Conservation (phyloP, 2,797 vertebrate genomes). For the Salarias fasciatus region DNA sequence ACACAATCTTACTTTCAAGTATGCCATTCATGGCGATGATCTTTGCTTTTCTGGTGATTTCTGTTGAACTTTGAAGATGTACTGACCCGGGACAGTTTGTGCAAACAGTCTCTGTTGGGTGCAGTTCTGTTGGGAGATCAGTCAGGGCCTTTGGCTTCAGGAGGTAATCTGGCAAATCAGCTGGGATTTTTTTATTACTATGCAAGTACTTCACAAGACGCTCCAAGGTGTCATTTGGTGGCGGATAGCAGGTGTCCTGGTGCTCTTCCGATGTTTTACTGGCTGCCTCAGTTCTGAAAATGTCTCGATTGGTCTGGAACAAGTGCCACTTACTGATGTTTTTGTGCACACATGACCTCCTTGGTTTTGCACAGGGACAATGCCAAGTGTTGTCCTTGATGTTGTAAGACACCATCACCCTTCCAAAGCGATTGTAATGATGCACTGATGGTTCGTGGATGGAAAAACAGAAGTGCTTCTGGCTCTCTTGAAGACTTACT, state of each 20-base stretch:
- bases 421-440: too few species aligned
- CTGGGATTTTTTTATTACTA: not conserved
- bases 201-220: not conserved
- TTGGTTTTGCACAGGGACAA: conserved; percentile 19
- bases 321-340: conserved; percentile 14
- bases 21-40: not conserved
- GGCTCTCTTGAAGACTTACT: too few species aligned
- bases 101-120: conserved; percentile 5
- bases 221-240: not conserved
- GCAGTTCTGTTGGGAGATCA: not conserved
- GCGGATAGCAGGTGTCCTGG: not conserved
- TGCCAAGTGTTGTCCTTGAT: not conserved
- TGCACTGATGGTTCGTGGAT: too few species aligned
- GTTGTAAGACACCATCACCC: too few species aligned
- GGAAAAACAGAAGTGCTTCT: too few species aligned
- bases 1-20: not conserved
- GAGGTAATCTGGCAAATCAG: not conserved
- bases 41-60: not conserved
- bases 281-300: conserved; percentile 10
- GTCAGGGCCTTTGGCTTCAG: not conserved
- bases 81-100: not conserved
- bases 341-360: conserved; percentile 1
- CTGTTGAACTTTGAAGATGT: not conserved
- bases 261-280: not conserved
- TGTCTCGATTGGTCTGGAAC: not conserved